Percentiles rank a stretch among this genome's conserved stretches.
phyloP scores from a whole-genome alignment of 2,888 invertebrate species.

The Xylota sylvarum region DNA sequence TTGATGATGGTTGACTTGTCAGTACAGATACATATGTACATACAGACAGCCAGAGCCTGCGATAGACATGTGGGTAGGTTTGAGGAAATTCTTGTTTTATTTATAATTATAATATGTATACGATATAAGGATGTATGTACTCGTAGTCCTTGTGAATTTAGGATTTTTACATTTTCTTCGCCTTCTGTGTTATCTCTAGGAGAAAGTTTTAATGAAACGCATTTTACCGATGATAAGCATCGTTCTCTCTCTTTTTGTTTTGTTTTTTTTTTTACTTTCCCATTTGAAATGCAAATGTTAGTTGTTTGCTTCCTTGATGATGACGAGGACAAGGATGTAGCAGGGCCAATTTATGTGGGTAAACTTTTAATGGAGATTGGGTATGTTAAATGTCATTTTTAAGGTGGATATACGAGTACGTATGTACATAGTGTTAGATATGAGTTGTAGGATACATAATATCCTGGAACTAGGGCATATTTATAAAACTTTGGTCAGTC shows the following conservation, averaged over 20 bases:
- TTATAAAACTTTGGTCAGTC: background rate
- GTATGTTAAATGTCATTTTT: conserved; percentile 34
- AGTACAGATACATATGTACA: too few relatives aligned
- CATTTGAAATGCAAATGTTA: conserved; percentile 67
- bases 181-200: conserved; percentile 10
- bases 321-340: conserved; percentile 3
- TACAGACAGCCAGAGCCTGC: background rate
- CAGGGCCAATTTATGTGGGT: background rate
- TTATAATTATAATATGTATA: conserved; percentile 61
- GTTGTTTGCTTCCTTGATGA: conserved; percentile 51
- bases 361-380: conserved; percentile 50
- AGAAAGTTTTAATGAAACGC: conserved; percentile 72
- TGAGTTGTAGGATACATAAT: background rate
- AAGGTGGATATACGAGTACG: conserved; percentile 27
- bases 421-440: background rate
- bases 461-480: background rate
- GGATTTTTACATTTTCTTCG: background rate
- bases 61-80: background rate
- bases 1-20: conserved; percentile 16
- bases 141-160: conserved; percentile 4
- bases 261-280: background rate
- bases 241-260: background rate
- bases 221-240: conserved; percentile 47
- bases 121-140: conserved; percentile 28
- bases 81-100: conserved; percentile 2